Evolutionary conservation across 2,888 invertebrate species (phyloP).

Genomic region (Sminthurinus aureus): DNA sequence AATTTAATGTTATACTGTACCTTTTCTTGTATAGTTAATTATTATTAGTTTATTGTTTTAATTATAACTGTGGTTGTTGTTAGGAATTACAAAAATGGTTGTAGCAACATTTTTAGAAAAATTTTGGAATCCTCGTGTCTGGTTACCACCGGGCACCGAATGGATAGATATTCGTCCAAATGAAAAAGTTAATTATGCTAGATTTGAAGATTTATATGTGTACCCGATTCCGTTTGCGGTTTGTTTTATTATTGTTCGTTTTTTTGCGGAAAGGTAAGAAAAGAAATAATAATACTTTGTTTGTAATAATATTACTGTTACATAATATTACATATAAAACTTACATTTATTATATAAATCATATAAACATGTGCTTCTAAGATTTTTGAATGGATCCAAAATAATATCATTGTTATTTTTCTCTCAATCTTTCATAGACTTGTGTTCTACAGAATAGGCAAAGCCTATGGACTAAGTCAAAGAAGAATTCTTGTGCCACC

Average conservation of each 20-base stretch:
- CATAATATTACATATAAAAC: too few species aligned
- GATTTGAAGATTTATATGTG: conserved; percentile 43
- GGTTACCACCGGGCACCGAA: conserved; percentile 42
- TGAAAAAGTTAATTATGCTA: conserved; percentile 40
- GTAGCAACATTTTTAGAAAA: conserved; percentile 24
- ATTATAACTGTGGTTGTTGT: not conserved
- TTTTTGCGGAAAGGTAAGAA: conserved; percentile 39
- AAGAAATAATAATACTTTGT: conserved; percentile 2
- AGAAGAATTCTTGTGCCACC: conserved; percentile 40
- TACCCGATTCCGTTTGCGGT: conserved; percentile 46
- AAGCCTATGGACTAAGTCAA: conserved; percentile 25
- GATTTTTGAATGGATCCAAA: too few species aligned
- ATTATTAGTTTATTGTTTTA: not conserved
- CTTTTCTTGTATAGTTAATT: not conserved
- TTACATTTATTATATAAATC: too few species aligned
- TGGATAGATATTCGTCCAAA: conserved; percentile 44
- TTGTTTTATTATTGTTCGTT: conserved; percentile 37
- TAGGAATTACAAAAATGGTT: not conserved
- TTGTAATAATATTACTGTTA: not conserved
- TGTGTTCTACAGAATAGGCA: conserved; percentile 29
- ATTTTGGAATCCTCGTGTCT: conserved; percentile 44
- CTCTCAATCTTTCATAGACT: conserved; percentile 8
- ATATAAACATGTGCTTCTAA: too few species aligned
- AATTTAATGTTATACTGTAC: too few species aligned
- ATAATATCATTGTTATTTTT: not conserved